Evolutionary conservation across 2,888 invertebrate species (phyloP), one percentile per base, ranked within the genome.

Genomic region (Trissolcus brochymenae): DNA sequence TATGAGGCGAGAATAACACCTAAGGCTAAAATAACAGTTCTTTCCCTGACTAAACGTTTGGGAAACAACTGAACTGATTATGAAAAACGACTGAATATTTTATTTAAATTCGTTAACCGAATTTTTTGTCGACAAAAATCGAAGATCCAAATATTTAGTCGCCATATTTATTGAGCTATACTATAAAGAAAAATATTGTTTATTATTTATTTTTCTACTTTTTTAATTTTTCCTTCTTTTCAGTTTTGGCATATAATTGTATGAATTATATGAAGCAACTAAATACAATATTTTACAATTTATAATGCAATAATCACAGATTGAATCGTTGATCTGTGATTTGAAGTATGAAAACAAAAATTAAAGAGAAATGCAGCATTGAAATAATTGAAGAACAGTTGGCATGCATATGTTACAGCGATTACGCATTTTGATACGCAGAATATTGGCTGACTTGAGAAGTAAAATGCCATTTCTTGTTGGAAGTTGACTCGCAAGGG

Each of bases 1-100:
- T 84, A 84, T 80, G 81, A 77, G 80, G 83, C 80, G 84, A 82
- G 81, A 79, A 79, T 81, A 84, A 83, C 83, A 83, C 82, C 80
- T 80, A 80, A 76, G 82, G 84, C 81, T 81, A 25, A 3, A 55
- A 75, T 79, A 79, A 79, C 77, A 79, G 79, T 79, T 77, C 73
- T 77, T 72, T 70, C 59, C 64, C 19, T 19, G 61, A 79, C 66
- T 70, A 66, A 74, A 74, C 74, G 73, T 62, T 71, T 43, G 43
- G 11, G 25, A 25, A 25, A 4, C 25, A 25, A 25, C 25, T 25
- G 25, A 25, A 25, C 25, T n/a, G n/a, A n/a, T n/a, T n/a, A n/a
- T n/a, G n/a, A 21, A 21, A 21, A 21, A 21, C 4, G 1, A 21
- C 21, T 21, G 21, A 21, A 21, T 21, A 21, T 2, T 21, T 21